Evolutionary conservation across 2,888 invertebrate genomes (phyloP).

Genomic region (Agonum fuliginosum): DNA sequence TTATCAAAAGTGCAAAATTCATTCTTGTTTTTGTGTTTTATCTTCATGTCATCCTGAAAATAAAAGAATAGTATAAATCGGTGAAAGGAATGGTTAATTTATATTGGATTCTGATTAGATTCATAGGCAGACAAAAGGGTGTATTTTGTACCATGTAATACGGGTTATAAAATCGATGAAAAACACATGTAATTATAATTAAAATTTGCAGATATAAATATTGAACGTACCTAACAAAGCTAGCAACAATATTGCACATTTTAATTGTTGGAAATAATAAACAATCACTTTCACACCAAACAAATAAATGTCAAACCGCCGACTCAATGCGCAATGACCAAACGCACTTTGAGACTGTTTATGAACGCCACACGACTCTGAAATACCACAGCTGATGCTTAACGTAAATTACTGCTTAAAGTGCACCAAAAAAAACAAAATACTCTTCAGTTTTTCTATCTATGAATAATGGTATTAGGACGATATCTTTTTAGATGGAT

Average conservation of each 20-base stretch:
- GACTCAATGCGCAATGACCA: constrained; percentile 52
- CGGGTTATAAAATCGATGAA: constrained; percentile 55
- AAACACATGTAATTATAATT: constrained; percentile 47
- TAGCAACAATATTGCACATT: constrained; percentile 26
- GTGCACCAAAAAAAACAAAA: constrained; percentile 48
- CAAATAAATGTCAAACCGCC: constrained; percentile 54
- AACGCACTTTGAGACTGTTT: constrained; percentile 58
- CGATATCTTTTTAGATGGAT: constrained; percentile 52
- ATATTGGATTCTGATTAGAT: constrained; percentile 11
- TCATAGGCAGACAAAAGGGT: constrained; percentile 46
- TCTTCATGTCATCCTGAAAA: constrained; percentile 52
- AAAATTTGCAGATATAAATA: constrained; percentile 5
- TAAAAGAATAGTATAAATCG: constrained; percentile 10
- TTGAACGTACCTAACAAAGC: constrained; percentile 25
- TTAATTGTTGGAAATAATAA: constrained; percentile 44
- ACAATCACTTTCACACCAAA: constrained; percentile 48
- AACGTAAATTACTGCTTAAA: constrained; percentile 42
- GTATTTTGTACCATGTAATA: constrained; percentile 54
- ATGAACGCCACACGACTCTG: constrained; percentile 37
- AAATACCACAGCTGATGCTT: constrained; percentile 46
- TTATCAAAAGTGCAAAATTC: constrained; percentile 44
- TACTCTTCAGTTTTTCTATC: constrained; percentile 47
- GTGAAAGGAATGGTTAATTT: constrained; percentile 22
- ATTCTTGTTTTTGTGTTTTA: constrained; percentile 20
- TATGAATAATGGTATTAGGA: constrained; percentile 46